Base-by-base conservation (phyloP, 2,113 vertebrate species). In the Dipodomys stephensi region DNA sequence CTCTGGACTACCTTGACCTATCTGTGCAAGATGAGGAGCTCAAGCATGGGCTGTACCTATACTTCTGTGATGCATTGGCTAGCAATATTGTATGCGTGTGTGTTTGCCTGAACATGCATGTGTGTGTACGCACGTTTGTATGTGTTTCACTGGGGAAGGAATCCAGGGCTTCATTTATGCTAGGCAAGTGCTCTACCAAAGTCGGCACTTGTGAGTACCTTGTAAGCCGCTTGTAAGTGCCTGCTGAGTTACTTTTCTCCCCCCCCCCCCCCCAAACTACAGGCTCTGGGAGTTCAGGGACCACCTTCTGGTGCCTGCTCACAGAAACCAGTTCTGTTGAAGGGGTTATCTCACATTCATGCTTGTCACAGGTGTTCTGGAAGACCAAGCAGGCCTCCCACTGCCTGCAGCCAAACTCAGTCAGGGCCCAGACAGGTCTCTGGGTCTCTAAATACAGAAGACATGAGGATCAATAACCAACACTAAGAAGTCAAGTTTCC, bases 321-420 rank as follows among this genome's bases (percentile, higher is more conserved):
- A 4, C 2, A 28, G 1, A 4, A 46, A n/a, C 4, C 12, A 18
- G 11, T 46, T 9, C 16, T 1, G 32, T 16, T 10, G 49, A 22
- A 20, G 22, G 27, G 18, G 27, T 2, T 53, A 25, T 35, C 62
- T 83, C 15, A 35, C 15, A 20, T 20, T 20, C 39, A 12, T 39
- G 7, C 15, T 23, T 32, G 9, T 35, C 16, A 35, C 1, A 19
- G 46, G 64, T 7, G 7, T 44, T 28, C 32, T 46, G 53, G 65
- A 2, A 60, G 77, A 5, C 69, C 57, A 60, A 57, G 16, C 53
- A 57, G 23, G 19, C 23, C 25, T 35, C 46, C 25, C 39, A 39
- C 30, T 32, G 19, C 7, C n/a, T 18, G 8, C 35, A 81, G 39
- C 7, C 5, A 23, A 12, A 19, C 12, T 4, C 20, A 18, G 1